A percentile compares a stretch with the other conserved stretches of the same genome.
Evolutionary conservation across 2,888 invertebrate species (phyloP).

Genomic region (Ormyrus labotus): DNA sequence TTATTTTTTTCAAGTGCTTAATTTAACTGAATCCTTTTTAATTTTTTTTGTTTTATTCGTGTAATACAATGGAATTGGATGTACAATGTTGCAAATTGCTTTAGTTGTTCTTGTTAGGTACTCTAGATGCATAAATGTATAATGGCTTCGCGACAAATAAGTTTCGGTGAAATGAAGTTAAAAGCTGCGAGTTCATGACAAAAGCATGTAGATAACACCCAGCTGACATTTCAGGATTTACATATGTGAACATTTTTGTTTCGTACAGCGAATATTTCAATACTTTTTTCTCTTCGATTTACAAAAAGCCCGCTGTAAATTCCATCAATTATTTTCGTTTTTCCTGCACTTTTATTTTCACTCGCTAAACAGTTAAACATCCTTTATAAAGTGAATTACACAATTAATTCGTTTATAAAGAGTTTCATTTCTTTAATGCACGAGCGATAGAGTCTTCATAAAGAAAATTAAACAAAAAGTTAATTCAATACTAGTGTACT

Average conservation of each 20-base stretch:
- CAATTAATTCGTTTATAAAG: too few relatives aligned
- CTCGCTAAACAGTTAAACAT: too few relatives aligned
- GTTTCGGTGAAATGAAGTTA: conserved; percentile 15
- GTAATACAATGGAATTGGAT: neutral
- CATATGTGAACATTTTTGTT: neutral
- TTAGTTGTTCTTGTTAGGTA: neutral
- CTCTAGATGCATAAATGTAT: conserved; percentile 22
- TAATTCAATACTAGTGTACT: too few relatives aligned
- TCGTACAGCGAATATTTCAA: neutral
- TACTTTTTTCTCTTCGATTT: neutral
- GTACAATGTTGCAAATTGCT: neutral
- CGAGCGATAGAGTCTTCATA: too few relatives aligned
- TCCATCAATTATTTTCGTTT: too few relatives aligned
- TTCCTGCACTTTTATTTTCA: too few relatives aligned
- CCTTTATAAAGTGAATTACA: too few relatives aligned
- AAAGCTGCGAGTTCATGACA: conserved; percentile 16
- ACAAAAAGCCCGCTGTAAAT: too few relatives aligned
- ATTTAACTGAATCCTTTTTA: neutral
- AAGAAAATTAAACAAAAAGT: too few relatives aligned
- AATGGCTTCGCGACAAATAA: conserved; percentile 12
- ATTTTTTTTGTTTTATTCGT: neutral
- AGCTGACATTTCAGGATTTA: neutral
- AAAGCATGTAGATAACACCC: neutral
- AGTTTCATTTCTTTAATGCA: too few relatives aligned
- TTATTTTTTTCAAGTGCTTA: too few relatives aligned